Evolutionary conservation across 2,797 vertebrate genomes (phyloP).

Genomic region (Amblyopsis hoosieri): DNA sequence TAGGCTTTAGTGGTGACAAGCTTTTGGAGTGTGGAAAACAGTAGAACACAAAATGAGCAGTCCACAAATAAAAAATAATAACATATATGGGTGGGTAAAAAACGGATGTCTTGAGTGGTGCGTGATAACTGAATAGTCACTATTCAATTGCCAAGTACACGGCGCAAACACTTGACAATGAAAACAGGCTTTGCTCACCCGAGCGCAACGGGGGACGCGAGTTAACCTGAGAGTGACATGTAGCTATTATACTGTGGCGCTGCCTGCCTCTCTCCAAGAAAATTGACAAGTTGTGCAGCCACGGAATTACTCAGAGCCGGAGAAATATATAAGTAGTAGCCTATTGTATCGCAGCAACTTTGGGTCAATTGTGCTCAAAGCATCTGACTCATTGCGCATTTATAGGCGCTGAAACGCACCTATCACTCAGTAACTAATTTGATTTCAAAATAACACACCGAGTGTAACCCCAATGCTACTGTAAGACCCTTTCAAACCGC

Average conservation of each 20-base stretch:
- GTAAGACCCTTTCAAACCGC: not conserved
- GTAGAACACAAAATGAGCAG: too few relatives aligned
- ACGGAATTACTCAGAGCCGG: slow-evolving; percentile 16
- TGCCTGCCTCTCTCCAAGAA: slow-evolving; percentile 19
- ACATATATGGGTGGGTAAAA: not conserved
- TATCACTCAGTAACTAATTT: slow-evolving; percentile 31
- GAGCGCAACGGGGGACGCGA: slow-evolving; percentile 42
- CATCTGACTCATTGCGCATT: slow-evolving; percentile 66
- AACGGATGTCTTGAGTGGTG: not conserved
- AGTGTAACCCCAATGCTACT: not conserved
- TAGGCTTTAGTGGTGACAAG: not conserved
- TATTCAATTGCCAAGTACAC: slow-evolving; percentile 29
- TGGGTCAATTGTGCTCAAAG: not conserved
- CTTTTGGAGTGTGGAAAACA: too few relatives aligned
- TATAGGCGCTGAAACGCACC: slow-evolving; percentile 41
- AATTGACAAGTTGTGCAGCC: slow-evolving; percentile 23
- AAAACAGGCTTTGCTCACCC: slow-evolving; percentile 41
- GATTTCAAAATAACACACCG: slow-evolving; percentile 47
- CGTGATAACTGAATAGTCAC: slow-evolving; percentile 2
- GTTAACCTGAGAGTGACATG: slow-evolving; percentile 53
- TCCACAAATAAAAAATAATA: not conserved
- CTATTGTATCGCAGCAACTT: slow-evolving; percentile 9
- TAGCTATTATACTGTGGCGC: slow-evolving; percentile 32
- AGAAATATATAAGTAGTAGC: slow-evolving; percentile 28
- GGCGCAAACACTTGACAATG: slow-evolving; percentile 39